Evolutionary conservation across 1,140 invertebrate species (phyloP).

Genomic region (Pararge aegeria): DNA sequence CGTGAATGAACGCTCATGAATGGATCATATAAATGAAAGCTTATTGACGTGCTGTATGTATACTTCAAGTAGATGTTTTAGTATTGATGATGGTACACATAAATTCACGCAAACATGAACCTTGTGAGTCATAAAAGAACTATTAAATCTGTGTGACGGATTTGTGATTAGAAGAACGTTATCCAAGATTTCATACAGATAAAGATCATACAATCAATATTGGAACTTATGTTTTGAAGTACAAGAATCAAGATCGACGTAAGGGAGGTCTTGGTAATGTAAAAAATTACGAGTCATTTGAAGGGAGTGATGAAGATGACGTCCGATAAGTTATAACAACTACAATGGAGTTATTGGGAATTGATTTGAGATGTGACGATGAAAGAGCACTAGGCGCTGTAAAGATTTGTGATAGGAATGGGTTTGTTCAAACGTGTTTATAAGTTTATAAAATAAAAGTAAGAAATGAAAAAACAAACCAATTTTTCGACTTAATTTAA

Average conservation of each 20-base stretch:
- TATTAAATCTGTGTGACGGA: slow-evolving; percentile 10
- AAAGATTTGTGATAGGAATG: slow-evolving; percentile 3
- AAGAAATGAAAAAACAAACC: no score
- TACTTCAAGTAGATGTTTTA: slow-evolving; percentile 23
- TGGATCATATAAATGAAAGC: slow-evolving; percentile 46
- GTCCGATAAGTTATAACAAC: slow-evolving; percentile 51
- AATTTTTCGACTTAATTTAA: no score
- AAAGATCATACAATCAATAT: neutral
- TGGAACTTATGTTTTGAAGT: neutral
- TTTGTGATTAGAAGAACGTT: neutral
- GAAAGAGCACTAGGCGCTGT: slow-evolving; percentile 21
- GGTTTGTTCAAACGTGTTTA: slow-evolving; percentile 4
- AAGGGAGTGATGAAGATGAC: slow-evolving; percentile 59
- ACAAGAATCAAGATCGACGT: neutral
- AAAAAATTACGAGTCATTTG: slow-evolving; percentile 55
- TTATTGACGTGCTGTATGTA: slow-evolving; percentile 41
- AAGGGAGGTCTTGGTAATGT: slow-evolving; percentile 9
- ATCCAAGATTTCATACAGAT: neutral
- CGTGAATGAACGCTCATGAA: slow-evolving; percentile 52
- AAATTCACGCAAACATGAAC: slow-evolving; percentile 6
- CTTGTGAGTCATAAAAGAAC: slow-evolving; percentile 7
- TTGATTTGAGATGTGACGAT: slow-evolving; percentile 51
- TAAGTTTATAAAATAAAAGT: no score
- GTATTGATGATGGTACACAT: slow-evolving; percentile 7
- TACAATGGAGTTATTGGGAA: slow-evolving; percentile 54